Percentiles rank a stretch among this genome's conserved stretches.
Conservation (phyloP, 2,888 invertebrate species). For the Lottia gigantea region DNA sequence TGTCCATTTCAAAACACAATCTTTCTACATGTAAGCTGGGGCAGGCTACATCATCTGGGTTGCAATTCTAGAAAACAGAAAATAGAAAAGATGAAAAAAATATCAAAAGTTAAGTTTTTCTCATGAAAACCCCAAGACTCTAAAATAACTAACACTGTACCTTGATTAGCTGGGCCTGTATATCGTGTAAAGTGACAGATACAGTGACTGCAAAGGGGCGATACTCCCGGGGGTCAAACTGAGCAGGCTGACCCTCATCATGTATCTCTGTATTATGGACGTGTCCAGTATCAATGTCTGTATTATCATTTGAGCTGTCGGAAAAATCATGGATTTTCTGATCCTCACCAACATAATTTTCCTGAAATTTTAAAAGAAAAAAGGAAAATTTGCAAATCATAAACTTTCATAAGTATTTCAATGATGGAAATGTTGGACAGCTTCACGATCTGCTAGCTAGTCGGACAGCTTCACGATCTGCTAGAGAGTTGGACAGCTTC, state of each 20-base stretch:
- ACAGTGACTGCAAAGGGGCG: conserved; percentile 91
- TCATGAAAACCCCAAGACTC: too few species aligned
- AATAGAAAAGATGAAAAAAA: conserved; percentile 3
- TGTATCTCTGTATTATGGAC: conserved; percentile 34
- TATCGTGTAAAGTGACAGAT: conserved; percentile 92
- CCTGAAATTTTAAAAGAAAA: conserved; percentile 72
- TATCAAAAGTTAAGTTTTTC: too few species aligned
- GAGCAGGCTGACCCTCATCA: conserved; percentile 36
- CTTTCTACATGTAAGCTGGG: conserved; percentile 77
- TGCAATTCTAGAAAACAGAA: conserved; percentile 77
- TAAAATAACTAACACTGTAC: conserved; percentile 60
- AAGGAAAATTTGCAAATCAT: neutral
- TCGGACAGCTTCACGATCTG: too few species aligned
- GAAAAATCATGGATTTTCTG: conserved; percentile 91
- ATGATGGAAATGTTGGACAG: too few species aligned
- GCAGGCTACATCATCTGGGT: conserved; percentile 89
- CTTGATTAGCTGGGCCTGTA: conserved; percentile 92
- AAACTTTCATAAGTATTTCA: too few species aligned
- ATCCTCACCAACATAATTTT: conserved; percentile 97
- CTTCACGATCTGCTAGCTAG: too few species aligned
- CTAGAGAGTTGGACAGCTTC: too few species aligned
- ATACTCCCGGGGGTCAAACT: conserved; percentile 87
- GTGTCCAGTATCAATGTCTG: conserved; percentile 16
- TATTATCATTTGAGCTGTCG: conserved; percentile 30
- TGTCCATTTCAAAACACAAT: conserved; percentile 97